Evolutionary conservation across 2,113 vertebrate species (phyloP).

Genomic region (Syngnathus typhle): DNA sequence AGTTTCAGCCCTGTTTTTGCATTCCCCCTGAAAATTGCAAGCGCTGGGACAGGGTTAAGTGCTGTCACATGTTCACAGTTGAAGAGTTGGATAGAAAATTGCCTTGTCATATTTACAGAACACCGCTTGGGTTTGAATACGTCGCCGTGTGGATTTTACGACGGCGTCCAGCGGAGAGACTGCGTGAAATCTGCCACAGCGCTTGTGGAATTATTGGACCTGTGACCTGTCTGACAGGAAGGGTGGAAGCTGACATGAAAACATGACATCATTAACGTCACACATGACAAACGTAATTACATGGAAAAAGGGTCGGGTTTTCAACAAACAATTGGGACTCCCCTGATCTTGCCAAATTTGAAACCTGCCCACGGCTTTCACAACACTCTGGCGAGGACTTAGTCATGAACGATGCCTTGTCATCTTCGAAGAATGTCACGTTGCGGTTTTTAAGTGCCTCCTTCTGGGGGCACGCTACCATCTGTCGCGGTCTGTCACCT

Average conservation of each 20-base stretch:
- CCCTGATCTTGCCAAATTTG: background rate
- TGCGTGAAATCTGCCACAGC: conserved; percentile 9
- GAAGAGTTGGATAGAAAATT: conserved; percentile 32
- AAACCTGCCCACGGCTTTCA: background rate
- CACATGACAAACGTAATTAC: conserved; percentile 16
- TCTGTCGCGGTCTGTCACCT: conserved; percentile 42
- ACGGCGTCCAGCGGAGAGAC: background rate
- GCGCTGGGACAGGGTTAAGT: conserved; percentile 26
- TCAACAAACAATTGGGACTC: background rate
- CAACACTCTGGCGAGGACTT: background rate
- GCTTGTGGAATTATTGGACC: conserved; percentile 28
- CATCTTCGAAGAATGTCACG: conserved; percentile 36
- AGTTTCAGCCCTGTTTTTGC: conserved; percentile 32
- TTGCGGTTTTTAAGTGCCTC: conserved; percentile 7
- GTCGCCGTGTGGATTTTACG: background rate
- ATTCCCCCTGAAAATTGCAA: conserved; percentile 26
- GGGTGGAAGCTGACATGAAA: conserved; percentile 36
- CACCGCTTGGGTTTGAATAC: background rate
- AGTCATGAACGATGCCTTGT: conserved; percentile 27
- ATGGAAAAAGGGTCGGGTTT: background rate
- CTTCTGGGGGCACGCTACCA: conserved; percentile 36
- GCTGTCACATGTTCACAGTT: conserved; percentile 17
- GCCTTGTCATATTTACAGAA: conserved; percentile 11
- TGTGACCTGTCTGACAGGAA: conserved; percentile 30
- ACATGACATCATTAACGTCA: conserved; percentile 25